phyloP scores from a whole-genome alignment of 1,140 invertebrate species.

The Formica exsecta region DNA sequence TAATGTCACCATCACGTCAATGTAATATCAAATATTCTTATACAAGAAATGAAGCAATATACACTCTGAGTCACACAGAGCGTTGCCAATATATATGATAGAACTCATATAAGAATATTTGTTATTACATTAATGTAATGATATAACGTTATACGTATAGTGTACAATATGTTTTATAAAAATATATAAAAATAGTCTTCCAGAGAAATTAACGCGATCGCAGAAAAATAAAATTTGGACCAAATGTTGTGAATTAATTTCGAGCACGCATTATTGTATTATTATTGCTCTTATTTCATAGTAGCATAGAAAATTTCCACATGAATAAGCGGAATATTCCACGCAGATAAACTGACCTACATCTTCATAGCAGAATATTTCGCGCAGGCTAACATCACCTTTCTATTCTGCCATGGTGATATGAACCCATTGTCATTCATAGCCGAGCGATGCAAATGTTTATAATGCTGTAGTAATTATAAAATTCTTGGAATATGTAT shows the following conservation, averaged over 20 bases:
- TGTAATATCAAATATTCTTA: no score
- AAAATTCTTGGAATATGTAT: conserved; percentile 34
- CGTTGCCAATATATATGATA: no score
- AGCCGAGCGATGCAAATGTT: conserved; percentile 51
- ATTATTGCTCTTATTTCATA: conserved; percentile 29
- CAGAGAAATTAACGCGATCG: neutral
- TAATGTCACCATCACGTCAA: no score
- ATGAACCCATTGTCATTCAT: conserved; percentile 61
- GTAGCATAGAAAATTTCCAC: conserved; percentile 36
- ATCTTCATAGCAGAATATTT: conserved; percentile 54
- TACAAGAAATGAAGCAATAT: no score
- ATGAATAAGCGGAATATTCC: conserved; percentile 60
- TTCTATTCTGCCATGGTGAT: conserved; percentile 45
- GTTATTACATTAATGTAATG: no score
- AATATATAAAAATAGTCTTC: neutral
- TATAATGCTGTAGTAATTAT: conserved; percentile 44
- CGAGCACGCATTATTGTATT: neutral
- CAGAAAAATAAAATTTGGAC: neutral
- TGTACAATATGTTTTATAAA: neutral
- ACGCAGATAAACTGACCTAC: conserved; percentile 57
- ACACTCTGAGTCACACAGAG: no score
- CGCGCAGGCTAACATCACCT: conserved; percentile 30
- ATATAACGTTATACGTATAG: no score
- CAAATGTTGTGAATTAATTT: neutral
- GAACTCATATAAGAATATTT: no score